Conservation (phyloP, 2,797 vertebrate species). For the Prionace glauca region DNA sequence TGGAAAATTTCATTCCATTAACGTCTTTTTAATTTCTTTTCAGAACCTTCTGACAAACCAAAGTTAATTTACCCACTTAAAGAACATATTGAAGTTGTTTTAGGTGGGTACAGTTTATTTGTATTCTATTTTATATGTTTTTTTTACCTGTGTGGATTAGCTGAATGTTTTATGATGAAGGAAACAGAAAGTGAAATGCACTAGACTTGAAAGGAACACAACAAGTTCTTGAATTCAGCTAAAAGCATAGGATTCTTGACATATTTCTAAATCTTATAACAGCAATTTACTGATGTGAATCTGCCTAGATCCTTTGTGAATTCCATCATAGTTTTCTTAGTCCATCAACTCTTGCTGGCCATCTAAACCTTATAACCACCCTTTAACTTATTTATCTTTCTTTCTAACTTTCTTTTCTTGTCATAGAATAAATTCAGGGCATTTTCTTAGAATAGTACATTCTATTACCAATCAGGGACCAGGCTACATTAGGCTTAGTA, state of each 20-base stretch:
- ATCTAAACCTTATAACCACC: background rate
- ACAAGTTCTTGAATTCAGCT: background rate
- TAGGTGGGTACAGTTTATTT: slow-evolving; percentile 1
- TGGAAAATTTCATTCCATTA: background rate
- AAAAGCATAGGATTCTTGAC: background rate
- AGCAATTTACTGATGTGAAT: background rate
- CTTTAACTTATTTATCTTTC: background rate
- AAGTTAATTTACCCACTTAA: slow-evolving; percentile 6
- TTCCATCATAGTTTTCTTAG: background rate
- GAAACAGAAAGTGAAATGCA: background rate
- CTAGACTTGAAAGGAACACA: background rate
- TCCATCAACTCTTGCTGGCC: background rate
- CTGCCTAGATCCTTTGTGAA: background rate
- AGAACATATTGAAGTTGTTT: slow-evolving; percentile 4
- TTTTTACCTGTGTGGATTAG: background rate
- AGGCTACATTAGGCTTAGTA: no score
- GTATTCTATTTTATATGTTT: background rate
- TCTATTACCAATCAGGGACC: no score
- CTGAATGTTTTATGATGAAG: background rate
- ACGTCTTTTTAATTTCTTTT: background rate
- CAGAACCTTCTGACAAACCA: background rate
- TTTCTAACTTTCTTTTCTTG: background rate
- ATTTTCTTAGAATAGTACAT: no score
- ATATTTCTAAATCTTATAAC: background rate
- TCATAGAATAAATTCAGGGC: background rate